Base-by-base conservation (phyloP, 2,888 invertebrate genomes). In the Nemurella pictetii region DNA sequence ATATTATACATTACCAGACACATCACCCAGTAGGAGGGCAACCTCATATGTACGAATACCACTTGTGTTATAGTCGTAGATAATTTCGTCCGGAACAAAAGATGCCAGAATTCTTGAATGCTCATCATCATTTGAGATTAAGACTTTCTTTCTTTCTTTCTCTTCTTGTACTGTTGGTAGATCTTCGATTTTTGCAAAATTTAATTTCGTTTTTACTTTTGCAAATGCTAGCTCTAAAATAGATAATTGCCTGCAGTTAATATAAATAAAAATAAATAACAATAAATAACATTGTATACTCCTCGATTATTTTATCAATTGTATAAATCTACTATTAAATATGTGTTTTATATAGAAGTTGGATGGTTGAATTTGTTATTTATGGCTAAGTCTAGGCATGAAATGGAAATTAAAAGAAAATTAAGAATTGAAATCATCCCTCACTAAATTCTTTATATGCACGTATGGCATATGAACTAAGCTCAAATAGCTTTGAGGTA, bases 1-100 rank as follows among this genome's bases (percentile, higher is more conserved):
- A n/a, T n/a, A n/a, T n/a, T n/a, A n/a, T n/a, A n/a, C n/a, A n/a
- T 36, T 35, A 85, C 85, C 85, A 25, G 85, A 84, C 30, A 85
- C 85, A 32, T 85, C 85, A 0, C 73, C 85, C 55, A 84, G 28
- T 0, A 85, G 35, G 15, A 85, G 72, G 28, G 82, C 85, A 81
- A 80, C 74, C 7, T 84, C 85, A 32, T 81, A 82, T 29, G 72
- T 80, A 26, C 80, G 26, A 5, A 80, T 85, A 20, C 81, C 77
- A 25, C 84, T 55, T 12, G 81, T 81, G 26, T 20, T 12, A 9
- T 28, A 35, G 78, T 74, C 32, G 32, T 73, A 28, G 5, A 85
- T 81, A 7, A 85, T 82, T 73, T 84, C 85, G 81, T 85, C 85
- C 5, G 85, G 85, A 30, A 85, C 74, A 35, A 85, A 80, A 26